Evolutionary conservation across 2,113 vertebrate species (phyloP).

Genomic region (Corydoras maculifer): DNA sequence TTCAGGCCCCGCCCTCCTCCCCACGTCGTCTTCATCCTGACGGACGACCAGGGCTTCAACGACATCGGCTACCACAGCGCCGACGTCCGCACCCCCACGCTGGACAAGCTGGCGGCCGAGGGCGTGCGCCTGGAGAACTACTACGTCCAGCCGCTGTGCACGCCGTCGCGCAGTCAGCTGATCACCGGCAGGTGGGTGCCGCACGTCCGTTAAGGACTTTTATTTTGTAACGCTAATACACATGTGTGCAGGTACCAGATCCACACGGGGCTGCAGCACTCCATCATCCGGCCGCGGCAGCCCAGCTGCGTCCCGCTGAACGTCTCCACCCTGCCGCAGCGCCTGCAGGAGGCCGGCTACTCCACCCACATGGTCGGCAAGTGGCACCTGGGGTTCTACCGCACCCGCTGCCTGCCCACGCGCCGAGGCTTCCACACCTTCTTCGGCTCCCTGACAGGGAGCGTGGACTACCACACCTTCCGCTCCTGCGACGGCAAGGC

Average conservation of each 20-base stretch:
- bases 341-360: constrained; percentile 81
- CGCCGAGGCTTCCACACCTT: constrained; percentile 86
- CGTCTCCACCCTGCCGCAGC: constrained; percentile 84
- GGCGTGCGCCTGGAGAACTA: constrained; percentile 95
- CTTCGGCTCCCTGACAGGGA: constrained; percentile 88
- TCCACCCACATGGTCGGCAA: constrained; percentile 93
- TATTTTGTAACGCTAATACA: no score
- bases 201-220: no score
- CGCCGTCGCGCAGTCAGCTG: constrained; percentile 90
- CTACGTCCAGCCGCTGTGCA: constrained; percentile 96
- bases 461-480: constrained; percentile 90
- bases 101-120: constrained; percentile 88
- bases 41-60: constrained; percentile 90
- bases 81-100: constrained; percentile 81
- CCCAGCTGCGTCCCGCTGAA: constrained; percentile 84
- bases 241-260: constrained; percentile 82
- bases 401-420: constrained; percentile 85
- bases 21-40: constrained; percentile 91
- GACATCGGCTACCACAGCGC: constrained; percentile 91
- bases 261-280: constrained; percentile 92
- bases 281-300: constrained; percentile 89
- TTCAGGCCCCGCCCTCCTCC: constrained; percentile 62
- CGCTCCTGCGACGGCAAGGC: constrained; percentile 84
- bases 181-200: constrained; percentile 83
- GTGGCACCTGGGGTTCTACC: constrained; percentile 96